Base-by-base conservation (phyloP, 2,888 invertebrate species). In the Allygus modestus region DNA sequence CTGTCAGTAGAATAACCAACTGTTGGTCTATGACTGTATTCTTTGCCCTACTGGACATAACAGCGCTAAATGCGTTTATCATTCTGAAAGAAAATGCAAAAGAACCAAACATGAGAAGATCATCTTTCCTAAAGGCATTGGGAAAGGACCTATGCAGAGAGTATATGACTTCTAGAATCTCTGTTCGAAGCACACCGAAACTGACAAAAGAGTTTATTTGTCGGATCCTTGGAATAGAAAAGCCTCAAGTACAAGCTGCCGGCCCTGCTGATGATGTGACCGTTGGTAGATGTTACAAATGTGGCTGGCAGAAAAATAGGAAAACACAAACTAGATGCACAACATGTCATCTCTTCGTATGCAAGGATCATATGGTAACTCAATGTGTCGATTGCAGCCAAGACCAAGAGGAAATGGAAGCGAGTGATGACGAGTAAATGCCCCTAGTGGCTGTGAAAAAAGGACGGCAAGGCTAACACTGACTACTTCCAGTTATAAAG, bases 21-120 rank as follows among this genome's bases (percentile, higher is more conserved):
- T 12, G 83, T 0, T 83, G 83, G 73, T 54, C 61, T 23, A 33
- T 83, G 51, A 33, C 23, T n/a, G 31, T 73, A n/a, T 83, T 54
- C 23, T 83, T 28, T 54, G 26, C 83, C 11, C n/a, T 83, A 12
- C 73, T 83, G 20, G 33, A 73, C 23, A 33, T 83, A 23, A 33
- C 15, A 33, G 73, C 28, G 0, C 17, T 83, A 0, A 83, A 83
- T 17, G 37, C 11, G n/a, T 73, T 23, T 28, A 82, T 81, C 12
- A 69, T 82, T 43, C 46, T 69, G 26, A 83, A 73, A 17, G 33
- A 31, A 54, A 83, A 83, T n/a, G 17, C 11, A 1, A 43, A 33
- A 15, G 20, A 69, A 31, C 65, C 71, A 20, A 20, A 20, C 1
- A 54, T 31, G 51, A 71, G 9, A 9, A 43, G 73, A 73, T 71